Conservation (phyloP, 2,888 invertebrate genomes). For the Panzeria rudis region DNA sequence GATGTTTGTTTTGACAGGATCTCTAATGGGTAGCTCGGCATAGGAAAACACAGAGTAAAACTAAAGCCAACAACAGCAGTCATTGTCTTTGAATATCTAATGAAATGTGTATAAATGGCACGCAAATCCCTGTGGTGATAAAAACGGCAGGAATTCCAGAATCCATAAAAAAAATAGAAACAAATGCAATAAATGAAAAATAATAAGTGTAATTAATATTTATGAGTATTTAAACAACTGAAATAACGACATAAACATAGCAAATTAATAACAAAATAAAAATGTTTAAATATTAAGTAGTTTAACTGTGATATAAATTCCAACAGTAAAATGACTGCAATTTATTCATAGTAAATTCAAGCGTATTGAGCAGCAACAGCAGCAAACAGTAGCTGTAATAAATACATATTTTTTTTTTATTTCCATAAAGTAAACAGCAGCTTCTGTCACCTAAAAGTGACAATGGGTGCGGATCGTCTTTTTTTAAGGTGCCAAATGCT, state of each 20-base stretch:
- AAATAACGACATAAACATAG: slow-evolving; percentile 17
- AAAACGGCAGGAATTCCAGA: slow-evolving; percentile 64
- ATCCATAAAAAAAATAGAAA: slow-evolving; percentile 16
- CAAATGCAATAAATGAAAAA: slow-evolving; percentile 56
- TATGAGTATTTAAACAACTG: slow-evolving; percentile 64
- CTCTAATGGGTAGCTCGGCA: slow-evolving; percentile 52
- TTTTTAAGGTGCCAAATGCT: slow-evolving; percentile 63
- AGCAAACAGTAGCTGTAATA: slow-evolving; percentile 28
- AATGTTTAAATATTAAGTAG: slow-evolving; percentile 16
- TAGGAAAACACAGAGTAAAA: neutral
- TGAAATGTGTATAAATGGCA: slow-evolving; percentile 69
- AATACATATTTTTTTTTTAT: neutral
- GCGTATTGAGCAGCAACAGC: slow-evolving; percentile 1
- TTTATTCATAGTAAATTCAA: slow-evolving; percentile 31
- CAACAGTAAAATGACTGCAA: slow-evolving; percentile 15
- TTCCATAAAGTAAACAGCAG: slow-evolving; percentile 54
- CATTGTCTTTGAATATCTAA: slow-evolving; percentile 50
- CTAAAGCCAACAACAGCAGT: neutral
- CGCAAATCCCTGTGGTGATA: slow-evolving; percentile 68
- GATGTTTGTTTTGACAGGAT: slow-evolving; percentile 65
- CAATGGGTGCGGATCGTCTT: slow-evolving; percentile 69
- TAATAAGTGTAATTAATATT: slow-evolving; percentile 72
- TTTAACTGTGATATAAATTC: slow-evolving; percentile 15
- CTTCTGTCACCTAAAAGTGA: slow-evolving; percentile 58
- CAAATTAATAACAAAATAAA: slow-evolving; percentile 31